phyloP scores from a whole-genome alignment of 1,140 invertebrate species.

The Lamellibrachia luymesi region DNA sequence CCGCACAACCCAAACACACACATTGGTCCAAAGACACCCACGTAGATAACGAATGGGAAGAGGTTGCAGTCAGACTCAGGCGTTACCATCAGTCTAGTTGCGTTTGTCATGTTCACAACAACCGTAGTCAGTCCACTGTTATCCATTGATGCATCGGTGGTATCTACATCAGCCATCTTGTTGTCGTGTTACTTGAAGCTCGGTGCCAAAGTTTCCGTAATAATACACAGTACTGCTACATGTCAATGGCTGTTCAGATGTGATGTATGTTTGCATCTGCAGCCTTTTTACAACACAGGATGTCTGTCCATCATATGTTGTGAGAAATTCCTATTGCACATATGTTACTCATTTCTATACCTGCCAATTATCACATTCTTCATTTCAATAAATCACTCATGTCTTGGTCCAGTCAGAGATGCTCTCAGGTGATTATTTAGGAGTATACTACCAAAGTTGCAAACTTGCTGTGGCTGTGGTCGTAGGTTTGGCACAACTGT shows the following conservation, averaged over 20 bases:
- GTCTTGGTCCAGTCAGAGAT: not conserved
- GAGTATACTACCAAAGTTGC: not conserved
- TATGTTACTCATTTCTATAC: not conserved
- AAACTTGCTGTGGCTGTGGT: not conserved
- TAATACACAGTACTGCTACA: not conserved
- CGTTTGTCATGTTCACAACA: slow-evolving; percentile 9
- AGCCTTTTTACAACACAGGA: not conserved
- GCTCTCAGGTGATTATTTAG: not conserved
- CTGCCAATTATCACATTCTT: not conserved
- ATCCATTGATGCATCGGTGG: not conserved
- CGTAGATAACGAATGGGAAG: slow-evolving; percentile 21
- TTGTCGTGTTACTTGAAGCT: too few species aligned
- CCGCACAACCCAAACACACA: slow-evolving; percentile 25
- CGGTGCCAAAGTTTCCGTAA: not conserved
- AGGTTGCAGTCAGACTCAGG: slow-evolving; percentile 17
- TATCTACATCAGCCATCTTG: not conserved
- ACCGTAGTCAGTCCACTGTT: not conserved
- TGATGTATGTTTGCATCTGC: not conserved
- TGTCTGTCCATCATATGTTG: not conserved
- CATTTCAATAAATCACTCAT: not conserved
- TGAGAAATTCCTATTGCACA: not conserved
- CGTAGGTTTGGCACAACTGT: not conserved
- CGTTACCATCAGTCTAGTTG: not conserved
- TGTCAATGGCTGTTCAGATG: not conserved
- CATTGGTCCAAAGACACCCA: slow-evolving; percentile 21